Conservation (phyloP, 1,140 invertebrate genomes). For the Pseudomyrmex flavicornis region DNA sequence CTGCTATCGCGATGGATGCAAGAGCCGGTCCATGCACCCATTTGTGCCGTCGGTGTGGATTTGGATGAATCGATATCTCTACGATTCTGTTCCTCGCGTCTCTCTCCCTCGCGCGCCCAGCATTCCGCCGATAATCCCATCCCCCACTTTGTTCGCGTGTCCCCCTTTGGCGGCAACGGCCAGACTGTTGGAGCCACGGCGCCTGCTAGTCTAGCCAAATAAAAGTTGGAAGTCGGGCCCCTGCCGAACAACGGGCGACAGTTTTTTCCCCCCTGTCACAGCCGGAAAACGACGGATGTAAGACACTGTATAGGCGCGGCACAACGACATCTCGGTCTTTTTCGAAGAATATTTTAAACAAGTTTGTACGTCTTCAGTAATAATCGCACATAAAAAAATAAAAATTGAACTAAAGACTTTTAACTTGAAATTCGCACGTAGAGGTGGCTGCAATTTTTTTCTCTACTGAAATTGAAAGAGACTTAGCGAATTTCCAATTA, state of each 20-base stretch:
- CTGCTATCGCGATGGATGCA: constrained; percentile 48
- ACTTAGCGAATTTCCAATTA: neutral
- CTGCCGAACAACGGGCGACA: constrained; percentile 11
- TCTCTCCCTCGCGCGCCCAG: constrained; percentile 23
- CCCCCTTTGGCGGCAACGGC: constrained; percentile 52
- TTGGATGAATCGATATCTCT: constrained; percentile 65
- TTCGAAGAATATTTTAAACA: too few relatives aligned
- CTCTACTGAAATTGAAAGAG: neutral
- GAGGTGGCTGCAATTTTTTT: too few relatives aligned
- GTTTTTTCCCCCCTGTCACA: too few relatives aligned
- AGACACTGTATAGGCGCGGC: too few relatives aligned
- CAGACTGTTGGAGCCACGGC: constrained; percentile 69
- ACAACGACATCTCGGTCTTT: too few relatives aligned
- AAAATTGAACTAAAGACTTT: too few relatives aligned
- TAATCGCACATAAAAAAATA: too few relatives aligned
- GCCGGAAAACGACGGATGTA: neutral
- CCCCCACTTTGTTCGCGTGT: constrained; percentile 38
- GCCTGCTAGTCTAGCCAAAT: constrained; percentile 76
- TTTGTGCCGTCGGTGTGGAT: constrained; percentile 51
- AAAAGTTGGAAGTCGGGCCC: constrained; percentile 69
- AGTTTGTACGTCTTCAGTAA: too few relatives aligned
- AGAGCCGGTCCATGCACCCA: constrained; percentile 33
- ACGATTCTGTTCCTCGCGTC: constrained; percentile 10
- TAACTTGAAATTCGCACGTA: too few relatives aligned
- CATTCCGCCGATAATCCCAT: constrained; percentile 12